Conservation (phyloP, 2,113 vertebrate genomes). For the Cebus imitator region DNA sequence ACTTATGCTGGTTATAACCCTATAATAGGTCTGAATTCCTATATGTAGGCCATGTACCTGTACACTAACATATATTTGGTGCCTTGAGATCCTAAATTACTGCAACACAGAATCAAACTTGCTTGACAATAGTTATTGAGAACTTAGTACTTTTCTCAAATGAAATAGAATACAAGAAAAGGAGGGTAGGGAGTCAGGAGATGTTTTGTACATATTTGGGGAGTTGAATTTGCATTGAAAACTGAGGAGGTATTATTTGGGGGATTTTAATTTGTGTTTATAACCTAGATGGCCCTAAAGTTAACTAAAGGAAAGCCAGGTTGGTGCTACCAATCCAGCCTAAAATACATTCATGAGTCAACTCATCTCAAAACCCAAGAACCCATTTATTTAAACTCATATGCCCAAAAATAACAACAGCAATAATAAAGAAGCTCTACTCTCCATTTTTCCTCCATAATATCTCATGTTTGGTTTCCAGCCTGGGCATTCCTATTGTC, state of each 20-base stretch:
- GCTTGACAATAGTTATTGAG: background rate
- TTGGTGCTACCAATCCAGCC: background rate
- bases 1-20: too few species aligned
- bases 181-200: fast-evolving
- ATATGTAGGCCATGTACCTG: background rate
- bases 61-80: background rate
- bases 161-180: background rate
- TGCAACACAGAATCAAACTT: background rate
- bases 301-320: background rate
- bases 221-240: background rate
- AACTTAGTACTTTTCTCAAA: background rate
- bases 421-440: background rate
- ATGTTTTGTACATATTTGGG: background rate
- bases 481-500: background rate
- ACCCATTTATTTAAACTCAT: background rate
- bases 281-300: background rate
- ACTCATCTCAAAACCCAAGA: background rate
- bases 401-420: background rate
- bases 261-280: background rate
- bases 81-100: background rate
- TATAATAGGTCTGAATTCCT: background rate
- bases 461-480: background rate
- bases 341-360: background rate
- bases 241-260: background rate
- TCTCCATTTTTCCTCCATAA: background rate